Base-by-base conservation (phyloP, 2,113 vertebrate genomes). In the Ciconia boyciana region DNA sequence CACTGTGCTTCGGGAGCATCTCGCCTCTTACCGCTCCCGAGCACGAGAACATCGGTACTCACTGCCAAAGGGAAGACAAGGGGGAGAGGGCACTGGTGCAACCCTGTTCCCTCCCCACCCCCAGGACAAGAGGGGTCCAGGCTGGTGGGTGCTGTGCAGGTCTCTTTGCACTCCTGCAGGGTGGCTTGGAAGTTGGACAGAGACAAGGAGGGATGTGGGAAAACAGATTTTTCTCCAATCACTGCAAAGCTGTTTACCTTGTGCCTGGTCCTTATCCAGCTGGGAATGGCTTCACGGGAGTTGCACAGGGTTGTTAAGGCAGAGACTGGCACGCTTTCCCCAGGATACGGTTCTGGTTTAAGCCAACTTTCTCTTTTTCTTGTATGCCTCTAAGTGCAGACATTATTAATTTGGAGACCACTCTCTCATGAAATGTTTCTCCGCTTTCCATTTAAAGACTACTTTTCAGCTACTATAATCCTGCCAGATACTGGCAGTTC, bases 141-240 rank as follows among this genome's bases (percentile, higher is more conserved):
- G 51, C 9, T 86, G 51, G 4, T 46, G 14, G 10, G 6, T 44
- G 16, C 16, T 51, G 14, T 25, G 34, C 0, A 2, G 25, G 26
- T 54, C 43, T 80, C 46, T 83, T 26, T 57, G 24, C 8, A 13
- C 10, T 65, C 32, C 20, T 0, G 0, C 22, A 5, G 5, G 2
- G 13, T 74, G 46, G 6, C 32, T 89, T 28, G 51, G 21, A 55
- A 11, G 28, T 16, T 43, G 20, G 44, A 34, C 22, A 48, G 26
- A 25, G 17, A 57, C 1, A 6, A 48, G 31, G 41, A 74, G 5
- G 8, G 46, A 54, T 36, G 4, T n/a, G 16, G 52, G 57, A 71
- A 52, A 82, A 70, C 0, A 39, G 16, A 17, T 34, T 32, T 58
- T 88, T 66, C 28, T 88, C 31, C 43, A 46, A 8, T 44, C 1